Evolutionary conservation across 35 echinoderm and acorn worm species (phyloP).

Genomic region (Ophioderma brevispina): DNA sequence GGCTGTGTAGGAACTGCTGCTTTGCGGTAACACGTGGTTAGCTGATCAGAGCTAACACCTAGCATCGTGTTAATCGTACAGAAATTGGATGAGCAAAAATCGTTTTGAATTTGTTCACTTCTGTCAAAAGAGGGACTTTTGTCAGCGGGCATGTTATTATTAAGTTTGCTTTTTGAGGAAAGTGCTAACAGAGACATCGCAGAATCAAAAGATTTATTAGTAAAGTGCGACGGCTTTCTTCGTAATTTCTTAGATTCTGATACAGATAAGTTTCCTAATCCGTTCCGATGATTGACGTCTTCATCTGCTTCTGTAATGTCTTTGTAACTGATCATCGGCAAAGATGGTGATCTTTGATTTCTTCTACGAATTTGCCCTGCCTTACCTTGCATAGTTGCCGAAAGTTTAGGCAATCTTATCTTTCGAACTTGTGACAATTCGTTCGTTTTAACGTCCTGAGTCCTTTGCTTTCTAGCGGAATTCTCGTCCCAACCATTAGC

Average conservation of each 20-base stretch:
- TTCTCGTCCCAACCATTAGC: conserved; percentile 63
- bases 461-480: conserved; percentile 8
- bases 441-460: not conserved
- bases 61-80: not conserved
- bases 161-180: not conserved
- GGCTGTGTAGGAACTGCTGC: not conserved
- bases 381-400: not conserved
- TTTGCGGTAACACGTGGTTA: not conserved
- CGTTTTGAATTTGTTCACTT: not conserved
- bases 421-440: not conserved
- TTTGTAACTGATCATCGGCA: not conserved
- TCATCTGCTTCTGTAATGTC: not conserved
- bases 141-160: not conserved
- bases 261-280: not conserved
- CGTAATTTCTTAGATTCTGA: not conserved
- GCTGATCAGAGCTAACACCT: not conserved
- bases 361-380: not conserved
- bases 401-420: not conserved
- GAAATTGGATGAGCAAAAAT: not conserved
- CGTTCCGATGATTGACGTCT: not conserved
- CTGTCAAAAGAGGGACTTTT: no score
- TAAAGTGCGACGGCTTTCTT: not conserved
- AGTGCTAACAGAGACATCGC: not conserved
- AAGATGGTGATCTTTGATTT: not conserved
- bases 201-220: not conserved